These are phyloP conservation scores for Agapetus fuscipes DNA, from an alignment of 2,888 invertebrate species.

Conservation along the genomic window DNA sequence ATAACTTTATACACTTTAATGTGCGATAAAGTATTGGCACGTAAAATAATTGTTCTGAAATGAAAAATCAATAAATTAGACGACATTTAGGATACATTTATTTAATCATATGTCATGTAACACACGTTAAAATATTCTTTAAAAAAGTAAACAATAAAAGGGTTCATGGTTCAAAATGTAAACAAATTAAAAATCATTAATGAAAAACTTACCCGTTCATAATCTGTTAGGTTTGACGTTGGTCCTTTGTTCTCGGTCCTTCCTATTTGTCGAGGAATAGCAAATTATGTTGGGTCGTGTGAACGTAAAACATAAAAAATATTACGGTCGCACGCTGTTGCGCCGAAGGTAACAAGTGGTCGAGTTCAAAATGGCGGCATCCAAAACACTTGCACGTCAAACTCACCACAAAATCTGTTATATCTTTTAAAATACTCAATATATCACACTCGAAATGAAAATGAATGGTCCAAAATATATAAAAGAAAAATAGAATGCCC, in stretches of 20 bases:
- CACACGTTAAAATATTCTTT: too few relatives aligned
- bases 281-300: conserved; percentile 5
- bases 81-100: too few relatives aligned
- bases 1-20: too few relatives aligned
- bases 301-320: conserved; percentile 5
- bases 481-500: not conserved
- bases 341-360: conserved; percentile 18
- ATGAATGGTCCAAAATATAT: conserved; percentile 1
- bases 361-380: conserved; percentile 16
- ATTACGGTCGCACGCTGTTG: conserved; percentile 11
- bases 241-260: not conserved
- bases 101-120: too few relatives aligned
- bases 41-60: too few relatives aligned
- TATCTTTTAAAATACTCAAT: conserved; percentile 2
- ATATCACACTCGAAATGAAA: conserved; percentile 2
- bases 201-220: conserved; percentile 15
- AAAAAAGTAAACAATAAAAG: too few relatives aligned
- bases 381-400: conserved; percentile 8
- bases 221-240: not conserved
- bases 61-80: too few relatives aligned
- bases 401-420: conserved; percentile 1
- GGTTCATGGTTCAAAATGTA: too few relatives aligned
- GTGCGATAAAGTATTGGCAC: too few relatives aligned
- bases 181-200: conserved; percentile 1
- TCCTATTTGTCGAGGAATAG: not conserved